Conservation (phyloP, 2,113 vertebrate genomes). For the Halichoeres trimaculatus region DNA sequence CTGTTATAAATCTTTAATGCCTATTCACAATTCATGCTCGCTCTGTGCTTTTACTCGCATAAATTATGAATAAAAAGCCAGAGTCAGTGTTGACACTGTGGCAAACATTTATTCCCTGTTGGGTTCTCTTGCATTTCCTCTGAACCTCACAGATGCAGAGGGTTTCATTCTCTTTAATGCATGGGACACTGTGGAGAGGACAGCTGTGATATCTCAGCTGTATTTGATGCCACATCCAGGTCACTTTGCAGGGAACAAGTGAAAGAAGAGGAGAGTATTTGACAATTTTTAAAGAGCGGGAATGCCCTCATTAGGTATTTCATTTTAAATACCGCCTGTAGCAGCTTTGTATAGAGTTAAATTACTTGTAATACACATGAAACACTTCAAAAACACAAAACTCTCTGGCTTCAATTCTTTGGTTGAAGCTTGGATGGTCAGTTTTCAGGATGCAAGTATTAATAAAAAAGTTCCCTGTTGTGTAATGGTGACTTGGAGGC, state of each 20-base stretch:
- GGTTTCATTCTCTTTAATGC: constrained; percentile 13
- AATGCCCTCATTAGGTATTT: background rate
- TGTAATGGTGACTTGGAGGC: background rate
- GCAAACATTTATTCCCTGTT: constrained; percentile 32
- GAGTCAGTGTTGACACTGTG: constrained; percentile 14
- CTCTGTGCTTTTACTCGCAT: constrained; percentile 48
- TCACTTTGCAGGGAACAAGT: background rate
- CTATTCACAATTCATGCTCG: constrained; percentile 49
- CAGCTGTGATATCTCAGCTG: background rate
- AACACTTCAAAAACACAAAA: background rate
- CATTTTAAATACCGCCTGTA: too few species aligned
- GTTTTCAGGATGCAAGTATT: background rate
- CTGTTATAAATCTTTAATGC: constrained; percentile 61
- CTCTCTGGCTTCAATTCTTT: background rate
- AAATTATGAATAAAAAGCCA: constrained; percentile 47
- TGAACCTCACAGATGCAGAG: constrained; percentile 18
- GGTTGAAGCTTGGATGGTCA: background rate
- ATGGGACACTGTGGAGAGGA: constrained; percentile 4
- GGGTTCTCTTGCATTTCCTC: constrained; percentile 30
- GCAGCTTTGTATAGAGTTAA: background rate
- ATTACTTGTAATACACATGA: background rate
- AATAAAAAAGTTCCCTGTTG: background rate
- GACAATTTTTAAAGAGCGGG: background rate
- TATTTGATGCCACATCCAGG: background rate
- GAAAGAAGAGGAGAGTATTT: background rate